Evolutionary conservation across 2,113 vertebrate species (phyloP).

Genomic region (Zosterops hypoxanthus): DNA sequence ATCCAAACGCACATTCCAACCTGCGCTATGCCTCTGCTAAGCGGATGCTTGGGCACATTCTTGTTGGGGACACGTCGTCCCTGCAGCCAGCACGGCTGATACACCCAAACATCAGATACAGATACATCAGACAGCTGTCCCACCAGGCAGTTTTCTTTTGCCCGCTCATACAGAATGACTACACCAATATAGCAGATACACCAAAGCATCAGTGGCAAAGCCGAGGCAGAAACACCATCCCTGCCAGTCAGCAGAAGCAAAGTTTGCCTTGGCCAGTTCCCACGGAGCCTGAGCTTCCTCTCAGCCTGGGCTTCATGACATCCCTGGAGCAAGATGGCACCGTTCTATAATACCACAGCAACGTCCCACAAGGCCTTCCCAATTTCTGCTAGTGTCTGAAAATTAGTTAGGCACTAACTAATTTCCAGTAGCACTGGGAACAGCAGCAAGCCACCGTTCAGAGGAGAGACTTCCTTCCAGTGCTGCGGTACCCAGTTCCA

Average conservation of each 20-base stretch:
- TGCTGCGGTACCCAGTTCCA: rapidly evolving
- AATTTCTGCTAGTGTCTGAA: not conserved
- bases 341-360: not conserved
- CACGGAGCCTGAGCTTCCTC: not conserved
- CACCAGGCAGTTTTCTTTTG: too few relatives aligned
- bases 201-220: not conserved
- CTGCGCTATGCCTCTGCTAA: not conserved
- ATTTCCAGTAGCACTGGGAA: not conserved
- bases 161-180: too few relatives aligned
- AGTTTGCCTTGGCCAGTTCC: not conserved
- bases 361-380: rapidly evolving
- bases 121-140: too few relatives aligned
- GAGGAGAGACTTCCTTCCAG: not conserved
- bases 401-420: not conserved
- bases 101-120: not conserved
- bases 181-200: not conserved
- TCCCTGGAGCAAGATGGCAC: not conserved
- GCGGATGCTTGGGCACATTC: not conserved
- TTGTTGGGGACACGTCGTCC: not conserved
- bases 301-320: not conserved
- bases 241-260: not conserved
- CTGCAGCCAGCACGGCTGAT: not conserved
- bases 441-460: not conserved
- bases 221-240: not conserved
- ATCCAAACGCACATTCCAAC: not conserved